Evolutionary conservation across 1,140 invertebrate species (phyloP).

Genomic region (Aphaenogaster ashmeadi): DNA sequence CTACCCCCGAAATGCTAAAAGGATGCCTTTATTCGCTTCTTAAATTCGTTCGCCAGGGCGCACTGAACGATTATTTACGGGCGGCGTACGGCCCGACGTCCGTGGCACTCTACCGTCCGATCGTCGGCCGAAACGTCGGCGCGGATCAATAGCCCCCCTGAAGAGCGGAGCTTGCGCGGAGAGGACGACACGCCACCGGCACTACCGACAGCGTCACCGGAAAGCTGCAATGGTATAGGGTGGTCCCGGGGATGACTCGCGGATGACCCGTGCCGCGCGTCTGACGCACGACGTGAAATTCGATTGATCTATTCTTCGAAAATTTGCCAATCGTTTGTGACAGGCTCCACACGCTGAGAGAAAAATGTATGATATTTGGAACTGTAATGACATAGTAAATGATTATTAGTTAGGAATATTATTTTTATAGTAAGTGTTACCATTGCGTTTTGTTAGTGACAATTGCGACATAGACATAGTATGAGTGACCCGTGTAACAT

Average conservation of each 20-base stretch:
- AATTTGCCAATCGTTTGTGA: neutral
- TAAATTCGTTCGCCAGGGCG: conserved; percentile 59
- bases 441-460: too few relatives aligned
- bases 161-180: conserved; percentile 77
- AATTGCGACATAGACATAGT: too few relatives aligned
- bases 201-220: conserved; percentile 18
- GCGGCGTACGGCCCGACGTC: conserved; percentile 70
- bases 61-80: conserved; percentile 79
- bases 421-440: too few relatives aligned
- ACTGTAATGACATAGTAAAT: too few relatives aligned
- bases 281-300: neutral
- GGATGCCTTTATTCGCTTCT: conserved; percentile 60
- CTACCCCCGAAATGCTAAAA: neutral
- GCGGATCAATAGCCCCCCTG: conserved; percentile 77
- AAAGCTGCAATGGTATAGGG: conserved; percentile 15
- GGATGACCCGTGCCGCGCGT: neutral
- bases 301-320: neutral
- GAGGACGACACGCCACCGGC: conserved; percentile 40
- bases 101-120: conserved; percentile 65
- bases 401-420: too few relatives aligned
- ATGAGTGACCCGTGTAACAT: too few relatives aligned
- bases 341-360: neutral
- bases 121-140: conserved; percentile 67
- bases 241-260: conserved; percentile 4
- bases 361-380: too few relatives aligned